These are phyloP conservation scores for Bufo gargarizans DNA, from an alignment of 2,113 vertebrate species.

Conservation along the genomic window DNA sequence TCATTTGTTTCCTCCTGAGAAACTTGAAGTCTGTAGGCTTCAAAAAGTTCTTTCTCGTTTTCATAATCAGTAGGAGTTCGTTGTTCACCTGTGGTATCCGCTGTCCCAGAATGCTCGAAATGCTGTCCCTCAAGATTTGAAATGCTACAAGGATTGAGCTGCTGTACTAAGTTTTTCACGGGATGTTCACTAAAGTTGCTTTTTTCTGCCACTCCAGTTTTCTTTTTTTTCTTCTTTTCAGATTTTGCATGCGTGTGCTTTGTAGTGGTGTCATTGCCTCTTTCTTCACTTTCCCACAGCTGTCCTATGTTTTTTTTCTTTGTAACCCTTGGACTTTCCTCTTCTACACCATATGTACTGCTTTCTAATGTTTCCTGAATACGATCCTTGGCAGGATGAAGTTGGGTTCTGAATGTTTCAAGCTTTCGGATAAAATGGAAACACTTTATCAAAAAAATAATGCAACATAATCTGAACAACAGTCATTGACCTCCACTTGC, in stretches of 20 bases:
- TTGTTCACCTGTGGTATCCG: constrained; percentile 66
- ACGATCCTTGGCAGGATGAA: constrained; percentile 76
- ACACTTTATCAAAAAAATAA: neutral
- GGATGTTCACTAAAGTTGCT: constrained; percentile 65
- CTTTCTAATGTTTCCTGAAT: constrained; percentile 76
- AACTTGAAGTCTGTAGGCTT: constrained; percentile 82
- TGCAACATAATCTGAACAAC: neutral
- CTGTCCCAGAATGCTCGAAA: constrained; percentile 67
- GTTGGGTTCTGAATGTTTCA: constrained; percentile 77
- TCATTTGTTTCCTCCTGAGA: constrained; percentile 78
- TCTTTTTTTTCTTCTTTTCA: constrained; percentile 74
- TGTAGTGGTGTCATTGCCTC: constrained; percentile 71
- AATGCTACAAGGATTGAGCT: constrained; percentile 59
- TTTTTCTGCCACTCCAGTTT: constrained; percentile 61
- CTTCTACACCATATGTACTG: constrained; percentile 73
- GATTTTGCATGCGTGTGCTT: constrained; percentile 64
- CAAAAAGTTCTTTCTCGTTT: constrained; percentile 79
- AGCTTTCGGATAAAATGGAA: constrained; percentile 74
- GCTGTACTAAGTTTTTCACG: constrained; percentile 54
- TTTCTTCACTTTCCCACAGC: constrained; percentile 70
- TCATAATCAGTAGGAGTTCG: constrained; percentile 62
- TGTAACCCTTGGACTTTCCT: constrained; percentile 76
- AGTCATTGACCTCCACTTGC: neutral
- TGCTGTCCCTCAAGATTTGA: constrained; percentile 63
- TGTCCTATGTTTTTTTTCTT: constrained; percentile 78